phyloP scores from a whole-genome alignment of 2,113 vertebrate genomes.

The Phaethon lepturus region DNA sequence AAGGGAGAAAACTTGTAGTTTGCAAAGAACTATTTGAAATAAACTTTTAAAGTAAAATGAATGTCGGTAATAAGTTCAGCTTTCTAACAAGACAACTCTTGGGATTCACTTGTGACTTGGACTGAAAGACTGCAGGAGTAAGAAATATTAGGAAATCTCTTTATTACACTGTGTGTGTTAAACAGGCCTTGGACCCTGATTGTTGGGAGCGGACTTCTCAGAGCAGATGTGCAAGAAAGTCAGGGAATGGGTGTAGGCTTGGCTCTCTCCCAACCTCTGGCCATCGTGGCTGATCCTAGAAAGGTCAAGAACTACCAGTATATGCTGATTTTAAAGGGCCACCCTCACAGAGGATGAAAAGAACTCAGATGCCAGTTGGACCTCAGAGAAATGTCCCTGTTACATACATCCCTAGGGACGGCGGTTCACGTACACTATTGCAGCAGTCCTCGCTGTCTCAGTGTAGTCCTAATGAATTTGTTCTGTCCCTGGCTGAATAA shows the following conservation, averaged over 20 bases:
- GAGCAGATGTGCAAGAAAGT: background rate
- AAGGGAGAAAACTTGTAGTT: background rate
- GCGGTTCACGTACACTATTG: accelerated
- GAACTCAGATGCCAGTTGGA: background rate
- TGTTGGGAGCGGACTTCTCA: background rate
- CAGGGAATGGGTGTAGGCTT: background rate
- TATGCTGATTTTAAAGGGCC: background rate
- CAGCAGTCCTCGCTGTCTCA: background rate
- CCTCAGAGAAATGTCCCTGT: background rate
- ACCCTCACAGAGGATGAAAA: background rate
- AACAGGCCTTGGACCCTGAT: background rate
- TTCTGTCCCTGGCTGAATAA: background rate
- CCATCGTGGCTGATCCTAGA: background rate
- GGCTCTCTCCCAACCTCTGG: background rate
- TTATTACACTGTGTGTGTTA: background rate
- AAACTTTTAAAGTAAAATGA: background rate
- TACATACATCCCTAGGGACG: background rate
- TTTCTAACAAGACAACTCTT: background rate
- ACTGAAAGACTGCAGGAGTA: background rate
- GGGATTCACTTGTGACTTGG: background rate
- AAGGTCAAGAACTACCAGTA: background rate
- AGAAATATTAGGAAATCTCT: constrained; percentile 4
- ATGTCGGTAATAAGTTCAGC: background rate
- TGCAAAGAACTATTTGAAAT: background rate
- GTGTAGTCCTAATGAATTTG: background rate